phyloP scores from a whole-genome alignment of 2,797 vertebrate species.

The Spinibarbus caldwelli region DNA sequence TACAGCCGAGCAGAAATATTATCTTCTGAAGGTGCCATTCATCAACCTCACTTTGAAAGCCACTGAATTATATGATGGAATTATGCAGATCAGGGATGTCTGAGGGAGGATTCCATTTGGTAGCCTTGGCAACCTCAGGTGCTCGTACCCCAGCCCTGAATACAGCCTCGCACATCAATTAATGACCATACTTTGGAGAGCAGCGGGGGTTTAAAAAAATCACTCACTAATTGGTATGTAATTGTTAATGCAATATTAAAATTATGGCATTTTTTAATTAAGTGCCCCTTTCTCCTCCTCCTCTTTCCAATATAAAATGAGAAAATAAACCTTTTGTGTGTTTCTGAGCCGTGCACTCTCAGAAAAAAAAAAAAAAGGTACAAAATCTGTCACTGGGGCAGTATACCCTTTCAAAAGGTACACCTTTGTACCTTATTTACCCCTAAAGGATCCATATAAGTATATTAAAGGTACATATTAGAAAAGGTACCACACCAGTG shows the following conservation, averaged over 20 bases:
- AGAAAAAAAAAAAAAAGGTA: too few species aligned
- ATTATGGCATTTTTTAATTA: constrained; percentile 29
- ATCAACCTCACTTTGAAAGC: constrained; percentile 91
- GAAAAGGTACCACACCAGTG: neutral
- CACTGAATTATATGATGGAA: constrained; percentile 92
- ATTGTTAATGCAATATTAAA: constrained; percentile 56
- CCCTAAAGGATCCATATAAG: neutral
- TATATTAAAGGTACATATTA: neutral
- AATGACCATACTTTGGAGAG: constrained; percentile 56
- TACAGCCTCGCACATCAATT: constrained; percentile 69
- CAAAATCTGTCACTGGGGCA: neutral
- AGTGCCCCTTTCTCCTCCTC: neutral
- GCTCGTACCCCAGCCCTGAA: constrained; percentile 71
- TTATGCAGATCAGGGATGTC: constrained; percentile 97
- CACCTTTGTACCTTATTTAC: neutral
- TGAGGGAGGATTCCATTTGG: constrained; percentile 93
- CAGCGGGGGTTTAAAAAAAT: constrained; percentile 1
- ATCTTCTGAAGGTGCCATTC: constrained; percentile 92
- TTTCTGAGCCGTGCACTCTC: neutral
- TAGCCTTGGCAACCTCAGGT: constrained; percentile 99
- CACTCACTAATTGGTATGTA: constrained; percentile 57
- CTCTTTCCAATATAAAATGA: constrained; percentile 8
- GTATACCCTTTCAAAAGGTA: neutral
- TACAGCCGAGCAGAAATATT: constrained; percentile 96
- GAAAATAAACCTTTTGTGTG: constrained; percentile 15